Percentiles rank a stretch among this genome's conserved stretches.
Conservation (phyloP, 2,888 invertebrate genomes). For the Lycophotia porphyrea region DNA sequence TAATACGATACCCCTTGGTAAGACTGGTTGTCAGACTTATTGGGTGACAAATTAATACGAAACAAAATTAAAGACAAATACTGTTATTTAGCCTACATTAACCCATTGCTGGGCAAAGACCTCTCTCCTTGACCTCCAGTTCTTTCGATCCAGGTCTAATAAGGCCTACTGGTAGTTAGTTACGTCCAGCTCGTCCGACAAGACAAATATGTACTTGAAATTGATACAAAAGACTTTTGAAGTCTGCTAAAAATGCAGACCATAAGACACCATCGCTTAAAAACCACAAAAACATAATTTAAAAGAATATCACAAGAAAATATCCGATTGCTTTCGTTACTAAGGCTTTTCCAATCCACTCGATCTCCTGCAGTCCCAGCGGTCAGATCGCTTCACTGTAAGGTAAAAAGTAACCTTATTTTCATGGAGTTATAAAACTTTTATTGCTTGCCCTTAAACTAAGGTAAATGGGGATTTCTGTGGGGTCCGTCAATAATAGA, state of each 20-base stretch:
- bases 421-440: conserved; percentile 55
- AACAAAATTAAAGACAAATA: background rate
- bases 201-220: background rate
- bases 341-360: conserved; percentile 37
- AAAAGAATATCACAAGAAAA: conserved; percentile 20
- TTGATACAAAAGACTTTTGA: background rate
- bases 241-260: background rate
- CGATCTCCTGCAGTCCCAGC: conserved; percentile 34
- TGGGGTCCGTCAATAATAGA: conserved; percentile 40
- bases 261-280: background rate
- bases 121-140: too few species aligned
- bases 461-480: conserved; percentile 43
- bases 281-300: background rate
- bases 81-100: background rate
- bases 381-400: conserved; percentile 41
- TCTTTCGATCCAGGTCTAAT: too few species aligned
- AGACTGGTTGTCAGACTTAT: too few species aligned
- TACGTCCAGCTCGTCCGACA: too few species aligned
- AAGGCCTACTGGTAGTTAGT: too few species aligned
- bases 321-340: conserved; percentile 10
- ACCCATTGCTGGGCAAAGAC: too few species aligned
- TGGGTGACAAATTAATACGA: background rate
- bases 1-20: too few species aligned
- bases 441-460: conserved; percentile 44
- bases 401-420: conserved; percentile 46